Evolutionary conservation across 2,888 invertebrate genomes (phyloP), one percentile per base, ranked within the genome.

Genomic region (Rotaria macrura): DNA sequence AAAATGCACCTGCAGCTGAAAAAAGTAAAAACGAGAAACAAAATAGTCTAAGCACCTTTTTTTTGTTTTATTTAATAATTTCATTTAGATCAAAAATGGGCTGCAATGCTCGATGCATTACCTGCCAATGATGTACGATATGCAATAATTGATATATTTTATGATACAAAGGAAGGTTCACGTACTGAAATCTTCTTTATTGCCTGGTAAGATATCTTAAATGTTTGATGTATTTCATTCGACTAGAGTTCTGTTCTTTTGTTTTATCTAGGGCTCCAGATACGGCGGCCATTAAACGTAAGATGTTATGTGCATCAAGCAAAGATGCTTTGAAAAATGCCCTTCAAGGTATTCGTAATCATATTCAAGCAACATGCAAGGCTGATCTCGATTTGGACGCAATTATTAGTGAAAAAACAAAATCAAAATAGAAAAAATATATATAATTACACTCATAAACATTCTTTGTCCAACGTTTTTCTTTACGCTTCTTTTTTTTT

Each of bases 231-330:
- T 54, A 34, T 65, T 3, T 65, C 2, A 20, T 65, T 34, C 6
- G 20, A 20, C 20, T 65, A 20, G 6, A 9, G 12, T 38, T n/a
- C n/a, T n/a, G n/a, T 65, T 20, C 7, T 0, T 34, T 34, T 34
- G 0, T 65, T 25, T 2, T 25, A 54, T 84, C 7, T 20, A 57
- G 84, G 84, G 86, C 86, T 47, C 86, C 86, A 65, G 86, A 86
- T 52, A 85, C 85, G 29, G 85, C 85, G 49, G 40, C 85, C 25
- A 85, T 86, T 29, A 86, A 86, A 57, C 85, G 83, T 54, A 85
- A 85, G 72, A 86, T 86, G 86, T 85, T 86, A 85, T 84, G 85
- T 52, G 85, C 86, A n/a, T 84, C 84, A n/a, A 86, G 86, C n/a
- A 85, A 85, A 54, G 85, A 85, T 52, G 86, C 86, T 40, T 79